phyloP scores from a whole-genome alignment of 1,140 invertebrate species.

The Drosophila kanapiae region DNA sequence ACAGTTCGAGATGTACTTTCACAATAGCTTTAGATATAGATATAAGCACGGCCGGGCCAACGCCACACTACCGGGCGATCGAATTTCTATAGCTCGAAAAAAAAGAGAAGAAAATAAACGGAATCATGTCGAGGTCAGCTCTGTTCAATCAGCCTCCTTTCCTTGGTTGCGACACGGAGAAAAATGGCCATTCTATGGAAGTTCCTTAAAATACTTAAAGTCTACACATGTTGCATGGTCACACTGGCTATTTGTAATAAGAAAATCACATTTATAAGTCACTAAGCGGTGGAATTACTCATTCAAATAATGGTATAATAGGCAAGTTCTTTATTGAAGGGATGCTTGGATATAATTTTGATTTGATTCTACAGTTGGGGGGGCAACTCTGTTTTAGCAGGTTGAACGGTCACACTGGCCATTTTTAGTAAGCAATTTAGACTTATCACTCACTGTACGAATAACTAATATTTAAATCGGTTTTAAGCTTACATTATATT shows the following conservation, averaged over 20 bases:
- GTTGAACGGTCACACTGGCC: neutral
- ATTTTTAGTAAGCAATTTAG: neutral
- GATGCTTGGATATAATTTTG: neutral
- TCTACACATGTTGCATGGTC: neutral
- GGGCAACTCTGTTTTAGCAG: too few species aligned
- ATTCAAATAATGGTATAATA: neutral
- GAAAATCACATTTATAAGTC: neutral
- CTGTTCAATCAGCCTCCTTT: constrained; percentile 45
- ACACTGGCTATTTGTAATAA: neutral
- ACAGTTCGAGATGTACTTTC: constrained; percentile 68
- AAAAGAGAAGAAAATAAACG: constrained; percentile 43
- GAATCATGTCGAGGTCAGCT: constrained; percentile 53
- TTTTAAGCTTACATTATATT: neutral
- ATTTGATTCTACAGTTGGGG: neutral
- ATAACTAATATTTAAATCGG: neutral
- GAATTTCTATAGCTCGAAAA: constrained; percentile 67
- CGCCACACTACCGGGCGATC: constrained; percentile 33
- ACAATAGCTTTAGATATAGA: constrained; percentile 52
- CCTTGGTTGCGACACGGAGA: neutral
- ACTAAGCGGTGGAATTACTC: neutral
- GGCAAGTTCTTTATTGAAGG: neutral
- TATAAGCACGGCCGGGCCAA: constrained; percentile 28
- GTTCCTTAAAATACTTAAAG: neutral
- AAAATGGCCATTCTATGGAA: neutral
- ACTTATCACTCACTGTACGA: too few species aligned